Evolutionary conservation across 1,140 invertebrate species (phyloP).

Genomic region (Tyrophagus putrescentiae): DNA sequence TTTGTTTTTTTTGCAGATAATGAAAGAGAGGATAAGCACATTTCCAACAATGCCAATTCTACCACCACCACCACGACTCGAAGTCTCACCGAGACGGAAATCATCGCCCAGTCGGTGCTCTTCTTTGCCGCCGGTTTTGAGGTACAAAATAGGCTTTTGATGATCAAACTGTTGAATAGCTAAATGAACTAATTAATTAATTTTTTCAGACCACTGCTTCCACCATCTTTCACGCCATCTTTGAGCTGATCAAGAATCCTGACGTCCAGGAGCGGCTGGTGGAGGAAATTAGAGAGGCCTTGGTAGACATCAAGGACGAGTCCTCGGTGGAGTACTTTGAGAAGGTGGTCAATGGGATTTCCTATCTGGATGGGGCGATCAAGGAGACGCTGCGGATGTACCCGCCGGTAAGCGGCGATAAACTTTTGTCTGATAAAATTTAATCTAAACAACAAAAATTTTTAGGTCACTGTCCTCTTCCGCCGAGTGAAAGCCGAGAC

Average conservation of each 20-base stretch:
- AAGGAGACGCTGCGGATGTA: constrained; percentile 34
- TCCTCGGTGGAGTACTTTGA: constrained; percentile 4
- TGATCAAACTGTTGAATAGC: no score
- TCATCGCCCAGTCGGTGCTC: constrained; percentile 8
- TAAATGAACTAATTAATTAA: no score
- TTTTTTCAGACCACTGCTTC: constrained; percentile 30
- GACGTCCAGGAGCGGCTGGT: constrained; percentile 27
- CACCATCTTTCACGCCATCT: constrained; percentile 28
- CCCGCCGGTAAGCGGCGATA: constrained; percentile 30
- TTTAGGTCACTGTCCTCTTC: not conserved
- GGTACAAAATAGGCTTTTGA: no score
- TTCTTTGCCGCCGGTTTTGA: constrained; percentile 23
- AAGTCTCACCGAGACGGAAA: constrained; percentile 11
- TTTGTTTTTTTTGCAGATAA: constrained; percentile 7
- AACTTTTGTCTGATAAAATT: no score
- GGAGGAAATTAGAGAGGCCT: constrained; percentile 20
- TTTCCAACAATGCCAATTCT: constrained; percentile 31
- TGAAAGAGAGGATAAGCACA: constrained; percentile 7
- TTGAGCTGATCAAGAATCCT: constrained; percentile 31
- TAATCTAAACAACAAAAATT: no score
- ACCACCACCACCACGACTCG: constrained; percentile 21
- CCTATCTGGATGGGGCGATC: constrained; percentile 33
- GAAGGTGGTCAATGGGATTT: not conserved
- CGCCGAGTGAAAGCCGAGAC: not conserved
- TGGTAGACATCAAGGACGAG: not conserved